phyloP scores from a whole-genome alignment of 2,113 vertebrate genomes.

The Felis catus region F.catus_Fca126_mat1.0 CM031422.1:54583001-54583500 shows the following conservation, averaged over 20 bases:
- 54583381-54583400: neutral
- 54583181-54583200: neutral
- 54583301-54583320: neutral
- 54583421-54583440: neutral
- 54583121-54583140: neutral
- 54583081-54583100: neutral
- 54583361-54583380: neutral
- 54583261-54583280: accelerated
- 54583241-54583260: too few relatives aligned
- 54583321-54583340: neutral
- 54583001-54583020: neutral
- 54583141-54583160: neutral
- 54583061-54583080: neutral
- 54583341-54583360: neutral
- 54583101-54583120: neutral
- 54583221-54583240: too few relatives aligned
- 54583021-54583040: neutral
- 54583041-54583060: neutral
- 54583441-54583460: neutral
- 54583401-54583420: neutral
- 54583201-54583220: accelerated
- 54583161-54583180: neutral
- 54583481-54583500: neutral
- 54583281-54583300: neutral
- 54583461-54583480: neutral